A percentile compares a stretch with the other conserved stretches of the same genome.
Conservation (phyloP, 1,140 invertebrate genomes). For the Drosophila pectinifera region DNA sequence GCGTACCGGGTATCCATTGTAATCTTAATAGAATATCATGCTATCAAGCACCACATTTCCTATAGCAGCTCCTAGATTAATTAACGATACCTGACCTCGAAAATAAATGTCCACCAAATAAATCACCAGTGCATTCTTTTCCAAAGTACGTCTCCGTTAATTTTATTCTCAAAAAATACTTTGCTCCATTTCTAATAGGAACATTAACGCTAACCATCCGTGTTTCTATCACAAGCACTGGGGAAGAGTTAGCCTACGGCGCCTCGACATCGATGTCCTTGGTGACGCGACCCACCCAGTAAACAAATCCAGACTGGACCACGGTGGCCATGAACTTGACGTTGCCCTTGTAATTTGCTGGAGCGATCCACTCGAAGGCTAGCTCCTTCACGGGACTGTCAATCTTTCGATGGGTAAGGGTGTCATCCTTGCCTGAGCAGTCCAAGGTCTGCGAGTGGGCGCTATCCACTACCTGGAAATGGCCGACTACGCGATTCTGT, state of each 20-base stretch:
- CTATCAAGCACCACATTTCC: no score
- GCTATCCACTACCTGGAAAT: conserved; percentile 65
- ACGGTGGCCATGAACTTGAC: conserved; percentile 85
- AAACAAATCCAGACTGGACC: conserved; percentile 84
- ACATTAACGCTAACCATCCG: conserved; percentile 7
- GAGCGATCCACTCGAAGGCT: conserved; percentile 82
- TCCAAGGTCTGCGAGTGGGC: conserved; percentile 68
- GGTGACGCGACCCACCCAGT: conserved; percentile 84
- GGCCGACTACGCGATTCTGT: conserved; percentile 69
- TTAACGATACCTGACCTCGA: no score
- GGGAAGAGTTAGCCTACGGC: conserved; percentile 20
- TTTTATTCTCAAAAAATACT: conserved; percentile 75
- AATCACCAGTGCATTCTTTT: background rate
- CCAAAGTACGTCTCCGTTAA: conserved; percentile 16
- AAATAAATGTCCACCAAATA: background rate
- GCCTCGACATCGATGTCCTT: conserved; percentile 72
- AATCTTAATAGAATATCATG: no score
- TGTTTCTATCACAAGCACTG: conserved; percentile 66
- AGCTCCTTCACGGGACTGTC: conserved; percentile 59
- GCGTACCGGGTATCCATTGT: no score
- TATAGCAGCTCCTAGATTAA: no score
- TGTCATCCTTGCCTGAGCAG: conserved; percentile 65
- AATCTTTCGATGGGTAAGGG: conserved; percentile 83
- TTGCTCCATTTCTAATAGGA: conserved; percentile 28
- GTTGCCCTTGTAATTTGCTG: conserved; percentile 77